A percentile compares a stretch with the other conserved stretches of the same genome.
Conservation (phyloP, 2,888 invertebrate species). For the Mythimna pallens region DNA sequence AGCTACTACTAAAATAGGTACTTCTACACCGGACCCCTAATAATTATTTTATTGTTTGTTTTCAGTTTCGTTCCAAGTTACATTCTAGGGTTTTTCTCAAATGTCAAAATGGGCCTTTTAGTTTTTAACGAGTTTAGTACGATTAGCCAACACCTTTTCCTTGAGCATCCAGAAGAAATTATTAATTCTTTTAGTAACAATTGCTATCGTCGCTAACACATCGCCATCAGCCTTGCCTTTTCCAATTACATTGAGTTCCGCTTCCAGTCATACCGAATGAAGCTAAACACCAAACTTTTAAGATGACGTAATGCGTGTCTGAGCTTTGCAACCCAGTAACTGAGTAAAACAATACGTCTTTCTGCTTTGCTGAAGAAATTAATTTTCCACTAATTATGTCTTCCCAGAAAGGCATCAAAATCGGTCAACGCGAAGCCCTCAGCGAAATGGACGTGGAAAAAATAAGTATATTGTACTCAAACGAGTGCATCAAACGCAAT, state of each 20-base stretch:
- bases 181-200: neutral
- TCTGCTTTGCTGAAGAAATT: neutral
- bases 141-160: too few species aligned
- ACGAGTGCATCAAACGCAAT: slow-evolving; percentile 81
- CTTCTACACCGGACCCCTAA: too few species aligned
- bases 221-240: neutral
- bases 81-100: too few species aligned
- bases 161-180: too few species aligned
- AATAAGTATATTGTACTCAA: slow-evolving; percentile 76
- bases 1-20: too few species aligned
- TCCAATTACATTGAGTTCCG: neutral
- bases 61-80: too few species aligned
- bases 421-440: slow-evolving; percentile 84
- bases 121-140: too few species aligned
- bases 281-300: neutral
- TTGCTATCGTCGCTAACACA: neutral
- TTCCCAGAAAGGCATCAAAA: slow-evolving; percentile 72
- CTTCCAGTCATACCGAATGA: neutral
- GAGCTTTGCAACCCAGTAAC: neutral
- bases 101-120: too few species aligned
- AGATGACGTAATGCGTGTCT: neutral
- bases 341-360: neutral
- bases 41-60: too few species aligned
- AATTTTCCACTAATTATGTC: neutral
- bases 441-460: slow-evolving; percentile 83